These are phyloP conservation scores for Brachionus calyciflorus DNA, from an alignment of 1,140 invertebrate species.

Conservation along the genomic window DNA sequence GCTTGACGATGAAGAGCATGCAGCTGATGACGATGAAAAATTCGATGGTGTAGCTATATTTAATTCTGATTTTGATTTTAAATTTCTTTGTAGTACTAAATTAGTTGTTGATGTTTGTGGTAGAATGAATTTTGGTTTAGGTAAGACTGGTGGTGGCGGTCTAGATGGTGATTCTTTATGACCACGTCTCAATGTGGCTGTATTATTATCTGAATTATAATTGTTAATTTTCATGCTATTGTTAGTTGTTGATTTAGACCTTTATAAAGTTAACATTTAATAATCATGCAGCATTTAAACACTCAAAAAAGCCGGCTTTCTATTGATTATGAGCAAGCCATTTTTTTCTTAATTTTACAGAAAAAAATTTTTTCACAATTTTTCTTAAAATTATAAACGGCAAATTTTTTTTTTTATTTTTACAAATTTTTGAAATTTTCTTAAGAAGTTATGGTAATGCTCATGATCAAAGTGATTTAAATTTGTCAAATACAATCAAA, in stretches of 20 bases:
- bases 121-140: conserved; percentile 44
- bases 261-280: not conserved
- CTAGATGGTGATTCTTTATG: conserved; percentile 16
- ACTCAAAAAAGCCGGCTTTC: too few relatives aligned
- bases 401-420: not conserved
- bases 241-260: conserved; percentile 14
- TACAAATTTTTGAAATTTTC: too few relatives aligned
- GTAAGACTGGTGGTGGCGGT: conserved; percentile 30
- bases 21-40: conserved; percentile 31
- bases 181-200: not conserved
- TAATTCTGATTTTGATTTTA: conserved; percentile 39
- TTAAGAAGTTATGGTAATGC: too few relatives aligned
- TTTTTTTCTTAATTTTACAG: too few relatives aligned
- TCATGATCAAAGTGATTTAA: too few relatives aligned
- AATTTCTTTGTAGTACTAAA: conserved; percentile 39
- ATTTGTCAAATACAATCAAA: too few relatives aligned
- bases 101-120: conserved; percentile 42
- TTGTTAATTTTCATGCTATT: conserved; percentile 9
- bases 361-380: too few relatives aligned
- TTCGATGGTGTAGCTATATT: conserved; percentile 19
- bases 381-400: too few relatives aligned
- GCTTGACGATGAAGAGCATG: not conserved
- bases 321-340: too few relatives aligned
- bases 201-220: conserved; percentile 8
- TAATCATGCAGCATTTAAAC: not conserved